Conservation (phyloP, 2,113 vertebrate genomes). For the Columba livia region DNA sequence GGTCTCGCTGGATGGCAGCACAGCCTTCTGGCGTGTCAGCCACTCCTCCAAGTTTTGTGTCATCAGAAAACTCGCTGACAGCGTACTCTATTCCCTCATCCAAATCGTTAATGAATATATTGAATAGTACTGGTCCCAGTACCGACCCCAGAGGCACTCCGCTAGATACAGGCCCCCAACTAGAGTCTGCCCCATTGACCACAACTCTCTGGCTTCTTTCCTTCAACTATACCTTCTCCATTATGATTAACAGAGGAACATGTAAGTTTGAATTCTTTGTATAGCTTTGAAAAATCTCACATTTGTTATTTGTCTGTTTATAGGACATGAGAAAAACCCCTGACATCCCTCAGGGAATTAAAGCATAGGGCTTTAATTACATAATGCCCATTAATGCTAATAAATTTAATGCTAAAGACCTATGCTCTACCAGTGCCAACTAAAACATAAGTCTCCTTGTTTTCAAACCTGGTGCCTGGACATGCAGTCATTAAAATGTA, state of each 20-base stretch:
- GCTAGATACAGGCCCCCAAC: no score
- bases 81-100: no score
- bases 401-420: slow-evolving; percentile 26
- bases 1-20: no score
- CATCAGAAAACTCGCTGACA: no score
- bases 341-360: not conserved
- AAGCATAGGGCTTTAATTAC: slow-evolving; percentile 33
- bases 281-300: not conserved
- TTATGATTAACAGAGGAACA: not conserved
- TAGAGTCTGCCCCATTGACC: no score
- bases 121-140: no score
- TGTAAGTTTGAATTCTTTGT: not conserved
- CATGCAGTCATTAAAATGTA: not conserved
- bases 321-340: not conserved
- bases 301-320: not conserved
- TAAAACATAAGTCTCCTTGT: not conserved
- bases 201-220: no score
- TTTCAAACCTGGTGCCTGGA: not conserved
- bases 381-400: slow-evolving; percentile 18
- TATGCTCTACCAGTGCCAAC: not conserved
- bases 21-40: no score
- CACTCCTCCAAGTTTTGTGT: no score
- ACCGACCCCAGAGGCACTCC: no score
- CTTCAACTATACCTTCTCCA: not conserved
- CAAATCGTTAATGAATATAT: no score